A percentile compares a stretch with the other conserved stretches of the same genome.
These are phyloP conservation scores for Drosophila flavopinicola DNA, from an alignment of 2,888 invertebrate species.

Conservation along the genomic window DNA sequence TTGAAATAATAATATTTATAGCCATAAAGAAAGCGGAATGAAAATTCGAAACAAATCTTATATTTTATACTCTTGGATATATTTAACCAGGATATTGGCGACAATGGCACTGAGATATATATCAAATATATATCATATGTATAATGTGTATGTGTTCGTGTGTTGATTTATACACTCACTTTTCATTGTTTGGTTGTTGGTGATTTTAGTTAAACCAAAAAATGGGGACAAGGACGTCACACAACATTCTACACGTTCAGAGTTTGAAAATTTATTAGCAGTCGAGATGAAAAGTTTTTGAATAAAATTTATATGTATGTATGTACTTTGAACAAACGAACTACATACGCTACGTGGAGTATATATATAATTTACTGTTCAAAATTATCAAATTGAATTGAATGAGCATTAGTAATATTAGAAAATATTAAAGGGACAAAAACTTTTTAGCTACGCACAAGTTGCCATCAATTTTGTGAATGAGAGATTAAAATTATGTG, in stretches of 20 bases:
- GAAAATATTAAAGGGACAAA: slow-evolving; percentile 62
- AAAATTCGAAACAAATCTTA: slow-evolving; percentile 1
- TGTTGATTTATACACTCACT: slow-evolving; percentile 16
- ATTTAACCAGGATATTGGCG: slow-evolving; percentile 22
- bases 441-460: slow-evolving; percentile 73
- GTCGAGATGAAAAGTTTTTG: slow-evolving; percentile 61
- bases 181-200: slow-evolving; percentile 8
- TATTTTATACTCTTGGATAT: background rate
- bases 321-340: slow-evolving; percentile 55
- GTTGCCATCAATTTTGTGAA: slow-evolving; percentile 63
- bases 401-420: slow-evolving; percentile 38
- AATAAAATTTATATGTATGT: slow-evolving; percentile 38
- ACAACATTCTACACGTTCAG: slow-evolving; percentile 74
- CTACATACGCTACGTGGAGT: slow-evolving; percentile 73
- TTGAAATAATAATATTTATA: too few species aligned
- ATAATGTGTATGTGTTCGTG: slow-evolving; percentile 20
- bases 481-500: slow-evolving; percentile 51
- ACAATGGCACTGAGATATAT: slow-evolving; percentile 28
- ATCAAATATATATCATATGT: slow-evolving; percentile 2
- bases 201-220: slow-evolving; percentile 39
- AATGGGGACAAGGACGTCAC: slow-evolving; percentile 68
- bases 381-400: slow-evolving; percentile 37
- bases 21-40: too few species aligned
- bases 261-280: slow-evolving; percentile 62
- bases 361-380: slow-evolving; percentile 56